Evolutionary conservation across 2,797 vertebrate species (phyloP).

Genomic region (Sebastes nivosus): DNA sequence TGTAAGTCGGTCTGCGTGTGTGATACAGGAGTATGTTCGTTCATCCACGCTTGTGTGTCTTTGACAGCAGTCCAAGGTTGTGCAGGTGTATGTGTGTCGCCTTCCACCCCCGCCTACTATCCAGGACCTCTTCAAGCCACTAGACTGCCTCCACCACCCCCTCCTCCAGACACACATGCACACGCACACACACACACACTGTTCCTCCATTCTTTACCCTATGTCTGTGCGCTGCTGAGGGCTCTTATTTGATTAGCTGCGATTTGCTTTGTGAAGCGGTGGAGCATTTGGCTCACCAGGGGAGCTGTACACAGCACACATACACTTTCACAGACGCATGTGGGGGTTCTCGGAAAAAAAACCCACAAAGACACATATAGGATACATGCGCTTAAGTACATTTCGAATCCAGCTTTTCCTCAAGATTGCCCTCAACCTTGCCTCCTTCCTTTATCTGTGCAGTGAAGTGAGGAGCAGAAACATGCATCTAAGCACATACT

Average conservation of each 20-base stretch:
- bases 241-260: slow-evolving; percentile 81
- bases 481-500: not conserved
- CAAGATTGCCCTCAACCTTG: not conserved
- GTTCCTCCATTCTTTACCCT: slow-evolving; percentile 60
- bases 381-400: slow-evolving; percentile 11
- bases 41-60: slow-evolving; percentile 10
- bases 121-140: slow-evolving; percentile 70
- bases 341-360: slow-evolving; percentile 30
- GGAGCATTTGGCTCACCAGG: slow-evolving; percentile 70
- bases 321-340: slow-evolving; percentile 33
- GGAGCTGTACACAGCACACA: slow-evolving; percentile 52
- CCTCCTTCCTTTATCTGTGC: slow-evolving; percentile 12
- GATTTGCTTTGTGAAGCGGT: slow-evolving; percentile 76
- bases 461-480: not conserved
- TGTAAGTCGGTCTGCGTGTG: not conserved
- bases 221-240: slow-evolving; percentile 66
- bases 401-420: not conserved
- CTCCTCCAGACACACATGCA: slow-evolving; percentile 47
- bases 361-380: slow-evolving; percentile 37
- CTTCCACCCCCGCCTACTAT: slow-evolving; percentile 62
- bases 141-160: slow-evolving; percentile 63
- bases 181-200: not conserved
- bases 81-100: slow-evolving; percentile 49
- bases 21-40: not conserved
- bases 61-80: slow-evolving; percentile 27